Base-by-base conservation (phyloP, 2,113 vertebrate genomes). In the Lates calcarifer region DNA sequence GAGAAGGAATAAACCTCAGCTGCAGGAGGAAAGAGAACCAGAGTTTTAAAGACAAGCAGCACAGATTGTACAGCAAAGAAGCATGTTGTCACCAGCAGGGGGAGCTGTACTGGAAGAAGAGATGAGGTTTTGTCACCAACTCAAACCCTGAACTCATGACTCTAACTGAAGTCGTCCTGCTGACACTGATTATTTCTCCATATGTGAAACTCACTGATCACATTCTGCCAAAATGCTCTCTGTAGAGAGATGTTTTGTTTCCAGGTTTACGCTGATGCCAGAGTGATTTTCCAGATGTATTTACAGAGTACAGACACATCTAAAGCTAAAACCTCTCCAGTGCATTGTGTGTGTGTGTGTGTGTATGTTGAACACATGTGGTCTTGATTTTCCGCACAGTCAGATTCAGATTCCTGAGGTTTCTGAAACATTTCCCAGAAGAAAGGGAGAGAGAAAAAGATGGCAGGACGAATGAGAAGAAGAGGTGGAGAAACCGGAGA, bases 381-480 rank as follows among this genome's bases (percentile, higher is more conserved):
- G 64, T 63, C 22, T 57, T 45, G 13, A 71, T 86, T 85, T 81
- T 62, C 77, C 71, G 74, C 18, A 56, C 39, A 43, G 28, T 26
- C 12, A 31, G 20, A n/a, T n/a, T n/a, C n/a, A 78, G 61, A 82
- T 83, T 85, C 73, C 73, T 86, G 41, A 51, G 74, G 66, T 77
- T 75, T 58, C 29, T 69, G 53, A 69, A 68, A 63, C 0, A 3
- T 29, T 28, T 49, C 65, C 74, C 39, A 68, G 57, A 43, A 45
- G 22, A 39, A 6, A 63, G 4, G 13, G 47, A 62, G 65, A 0
- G 17, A 43, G 24, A 39, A 5, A 2, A 62, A 47, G 5, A 28
- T 28, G 2, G 10, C n/a, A 20, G 10, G 13, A 31, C 12, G 18
- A 11, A 35, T 7, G 24, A 51, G 47, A 68, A 51, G 47, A 68